phyloP scores from a whole-genome alignment of 2,888 invertebrate species.

The Eupithecia vulgata region DNA sequence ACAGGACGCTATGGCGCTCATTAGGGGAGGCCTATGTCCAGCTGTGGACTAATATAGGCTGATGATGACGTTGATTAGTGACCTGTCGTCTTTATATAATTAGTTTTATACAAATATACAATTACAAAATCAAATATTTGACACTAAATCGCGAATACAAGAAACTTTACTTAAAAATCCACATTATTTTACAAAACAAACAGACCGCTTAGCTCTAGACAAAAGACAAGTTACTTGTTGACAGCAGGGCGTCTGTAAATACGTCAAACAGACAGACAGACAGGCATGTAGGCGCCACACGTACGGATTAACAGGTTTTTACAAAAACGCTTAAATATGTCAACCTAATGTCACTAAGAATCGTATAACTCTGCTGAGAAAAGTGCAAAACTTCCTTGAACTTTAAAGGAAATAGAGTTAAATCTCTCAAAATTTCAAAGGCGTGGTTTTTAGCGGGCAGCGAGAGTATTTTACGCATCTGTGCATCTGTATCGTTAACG shows the following conservation, averaged over 20 bases:
- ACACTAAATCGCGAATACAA: background rate
- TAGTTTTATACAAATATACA: background rate
- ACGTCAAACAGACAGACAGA: conserved; percentile 41
- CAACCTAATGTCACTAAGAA: conserved; percentile 17
- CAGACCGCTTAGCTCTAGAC: background rate
- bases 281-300: conserved; percentile 40
- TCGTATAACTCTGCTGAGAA: background rate
- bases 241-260: conserved; percentile 29
- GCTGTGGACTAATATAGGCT: no score
- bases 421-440: background rate
- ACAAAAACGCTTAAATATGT: conserved; percentile 39
- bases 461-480: background rate
- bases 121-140: background rate
- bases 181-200: background rate
- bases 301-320: conserved; percentile 33
- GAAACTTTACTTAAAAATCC: background rate
- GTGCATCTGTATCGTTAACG: no score
- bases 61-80: no score
- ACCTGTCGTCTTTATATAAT: no score
- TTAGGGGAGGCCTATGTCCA: no score
- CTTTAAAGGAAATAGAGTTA: background rate
- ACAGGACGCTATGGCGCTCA: no score
- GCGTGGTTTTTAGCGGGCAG: background rate
- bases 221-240: conserved; percentile 18
- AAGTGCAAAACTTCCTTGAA: background rate